Evolutionary conservation across 2,888 invertebrate genomes (phyloP), one percentile per base, ranked within the genome.

Genomic region (Diaprepes abbreviatus): DNA sequence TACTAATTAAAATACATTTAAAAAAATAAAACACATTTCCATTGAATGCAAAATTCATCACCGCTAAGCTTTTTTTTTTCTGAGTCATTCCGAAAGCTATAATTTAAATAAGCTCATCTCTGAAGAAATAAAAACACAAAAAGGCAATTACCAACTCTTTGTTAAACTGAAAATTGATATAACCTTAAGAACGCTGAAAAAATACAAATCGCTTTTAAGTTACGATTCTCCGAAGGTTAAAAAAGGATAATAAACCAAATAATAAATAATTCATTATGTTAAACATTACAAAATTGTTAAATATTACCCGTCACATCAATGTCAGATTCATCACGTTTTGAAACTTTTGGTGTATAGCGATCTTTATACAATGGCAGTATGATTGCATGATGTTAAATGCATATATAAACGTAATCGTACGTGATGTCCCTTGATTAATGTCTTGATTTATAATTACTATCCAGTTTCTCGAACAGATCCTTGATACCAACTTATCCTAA

Each of bases 301-400:
- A 57, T 24, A 38, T 38, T 55, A 21, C 21, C 3, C 12, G 38
- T 38, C 38, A 21, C 24, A 38, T 21, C 57, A 57, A 57, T 57
- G 57, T 57, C 57, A 57, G 12, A 10, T 38, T 57, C 38, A 12
- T 57, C 57, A 38, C 24, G 38, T 36, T 57, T 38, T 57, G 9
- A n/a, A 1, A 43, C 19, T 19, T 19, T 2, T 6, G 24, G 14
- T 24, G 12, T 10, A 24, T 1, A 48, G 5, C 12, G 12, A 43
- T 21, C 10, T 43, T 43, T 19, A n/a, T 14, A 35, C n/a, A 35
- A 24, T 24, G 6, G 33, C 33, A 33, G 33, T 33, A 33, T 33
- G 33, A 9, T 9, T 33, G 7, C 9, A 33, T 33, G 28, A 28
- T 28, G 28, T 28, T 28, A 28, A 28, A 28, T 28, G 6, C 28